Evolutionary conservation across 2,113 vertebrate genomes (phyloP).

Genomic region (Thunnus thynnus): DNA sequence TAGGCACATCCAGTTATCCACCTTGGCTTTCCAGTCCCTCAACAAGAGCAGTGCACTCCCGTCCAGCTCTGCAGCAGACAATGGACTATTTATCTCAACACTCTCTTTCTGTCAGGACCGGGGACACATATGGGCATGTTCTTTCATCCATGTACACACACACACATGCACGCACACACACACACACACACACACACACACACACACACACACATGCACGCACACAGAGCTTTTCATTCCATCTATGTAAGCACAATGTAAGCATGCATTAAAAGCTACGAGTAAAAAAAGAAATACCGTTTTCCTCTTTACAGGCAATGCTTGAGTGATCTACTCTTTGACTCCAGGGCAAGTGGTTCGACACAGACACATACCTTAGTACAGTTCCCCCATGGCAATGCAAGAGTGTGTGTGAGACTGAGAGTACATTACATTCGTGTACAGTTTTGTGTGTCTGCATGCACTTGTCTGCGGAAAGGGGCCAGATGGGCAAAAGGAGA

Average conservation of each 20-base stretch:
- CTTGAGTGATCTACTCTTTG: conserved; percentile 60
- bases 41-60: conserved; percentile 9
- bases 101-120: conserved; percentile 36
- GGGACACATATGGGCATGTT: conserved; percentile 52
- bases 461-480: conserved; percentile 22
- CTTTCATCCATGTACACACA: conserved; percentile 50
- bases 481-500: conserved; percentile 59
- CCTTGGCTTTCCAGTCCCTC: conserved; percentile 21
- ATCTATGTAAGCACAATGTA: conserved; percentile 43
- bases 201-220: neutral
- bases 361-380: conserved; percentile 54
- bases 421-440: conserved; percentile 25
- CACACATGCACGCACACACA: conserved; percentile 16
- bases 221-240: conserved; percentile 17
- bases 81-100: conserved; percentile 53
- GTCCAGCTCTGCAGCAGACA: conserved; percentile 48
- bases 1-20: conserved; percentile 48
- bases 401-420: neutral
- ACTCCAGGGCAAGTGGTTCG: conserved; percentile 65
- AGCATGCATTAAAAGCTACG: conserved; percentile 45
- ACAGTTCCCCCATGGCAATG: conserved; percentile 40
- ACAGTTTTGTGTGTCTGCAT: conserved; percentile 29
- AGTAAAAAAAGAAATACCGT: conserved; percentile 36
- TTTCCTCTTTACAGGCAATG: conserved; percentile 54
- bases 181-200: neutral